Base-by-base conservation (phyloP, 2,888 invertebrate genomes). In the Orchestes rusci region DNA sequence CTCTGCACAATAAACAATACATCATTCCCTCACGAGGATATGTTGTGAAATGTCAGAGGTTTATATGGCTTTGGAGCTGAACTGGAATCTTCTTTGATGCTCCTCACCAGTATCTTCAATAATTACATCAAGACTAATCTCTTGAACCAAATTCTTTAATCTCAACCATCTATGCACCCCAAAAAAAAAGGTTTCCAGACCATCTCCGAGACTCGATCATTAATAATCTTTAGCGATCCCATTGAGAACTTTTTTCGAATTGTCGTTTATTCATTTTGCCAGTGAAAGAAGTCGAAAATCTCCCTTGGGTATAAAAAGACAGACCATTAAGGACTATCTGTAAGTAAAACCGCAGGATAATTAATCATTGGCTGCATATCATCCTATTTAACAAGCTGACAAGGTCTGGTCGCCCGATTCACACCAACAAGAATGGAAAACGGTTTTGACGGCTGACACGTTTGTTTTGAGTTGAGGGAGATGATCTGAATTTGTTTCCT, bases 291-390 rank as follows among this genome's bases (percentile, higher is more conserved):
- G 35, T 43, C 47, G 20, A 37, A 43, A 43, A 32, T 39, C 20
- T 18, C 36, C 32, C 40, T 37, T 37, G 40, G 44, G 48, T 19
- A 44, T 48, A 43, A 35, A 44, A 37, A 32, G 44, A 37, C 37
- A 39, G 15, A 43, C 64, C 62, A 62, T 64, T 64, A 64, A 60
- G 59, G 56, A 53, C 63, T 64, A 66, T 66, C 65, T 66, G 64
- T 65, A 62, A 57, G 61, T 59, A 57, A 61, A 63, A 66, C 65
- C 65, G 60, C 65, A 65, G 55, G 42, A 63, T 62, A 61, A 68
- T 68, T 68, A 67, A 68, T 68, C 68, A 68, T 61, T 53, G 34
- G 45, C 52, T 68, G 68, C 67, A 68, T 68, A 67, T 68, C 68
- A 68, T 68, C 66, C 68, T 66, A 61, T 66, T 63, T 68, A 68